Percentiles rank a stretch among this genome's conserved stretches.
phyloP scores from a whole-genome alignment of 2,888 invertebrate genomes.

The Melinaea menophilus region DNA sequence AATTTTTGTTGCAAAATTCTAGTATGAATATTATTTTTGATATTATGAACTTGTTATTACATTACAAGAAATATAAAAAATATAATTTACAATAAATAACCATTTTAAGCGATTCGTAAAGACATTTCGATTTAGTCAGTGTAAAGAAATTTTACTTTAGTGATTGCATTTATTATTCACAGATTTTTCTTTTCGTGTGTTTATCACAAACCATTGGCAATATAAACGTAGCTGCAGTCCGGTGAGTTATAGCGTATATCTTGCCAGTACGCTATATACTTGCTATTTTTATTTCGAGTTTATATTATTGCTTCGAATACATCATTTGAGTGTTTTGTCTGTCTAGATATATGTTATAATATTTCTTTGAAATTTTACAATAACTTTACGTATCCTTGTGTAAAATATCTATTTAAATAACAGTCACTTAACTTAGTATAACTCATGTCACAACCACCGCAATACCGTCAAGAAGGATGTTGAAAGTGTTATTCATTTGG shows the following conservation, averaged over 20 bases:
- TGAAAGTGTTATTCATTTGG: constrained; percentile 4
- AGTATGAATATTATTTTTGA: too few species aligned
- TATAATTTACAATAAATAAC: too few species aligned
- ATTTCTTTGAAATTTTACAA: too few species aligned
- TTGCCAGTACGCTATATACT: constrained; percentile 65
- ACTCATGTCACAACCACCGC: not conserved
- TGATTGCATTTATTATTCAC: not conserved
- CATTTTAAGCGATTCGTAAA: too few species aligned
- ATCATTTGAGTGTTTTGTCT: too few species aligned
- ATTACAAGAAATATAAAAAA: too few species aligned
- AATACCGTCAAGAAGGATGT: not conserved
- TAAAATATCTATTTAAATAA: not conserved
- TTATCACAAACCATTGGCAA: constrained; percentile 51
- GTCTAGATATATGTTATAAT: too few species aligned
- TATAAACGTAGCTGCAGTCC: constrained; percentile 51
- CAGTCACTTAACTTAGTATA: not conserved
- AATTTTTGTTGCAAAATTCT: too few species aligned
- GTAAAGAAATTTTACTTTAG: not conserved
- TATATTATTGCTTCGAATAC: constrained; percentile 34
- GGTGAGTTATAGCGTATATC: constrained; percentile 61
- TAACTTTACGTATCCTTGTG: too few species aligned
- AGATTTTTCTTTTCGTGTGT: constrained; percentile 32
- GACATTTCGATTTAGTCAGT: not conserved
- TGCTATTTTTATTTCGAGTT: constrained; percentile 38
- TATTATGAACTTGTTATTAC: too few species aligned